These are phyloP conservation scores for Podarcis muralis DNA, from an alignment of 2,113 vertebrate species.

Conservation along the genomic window DNA sequence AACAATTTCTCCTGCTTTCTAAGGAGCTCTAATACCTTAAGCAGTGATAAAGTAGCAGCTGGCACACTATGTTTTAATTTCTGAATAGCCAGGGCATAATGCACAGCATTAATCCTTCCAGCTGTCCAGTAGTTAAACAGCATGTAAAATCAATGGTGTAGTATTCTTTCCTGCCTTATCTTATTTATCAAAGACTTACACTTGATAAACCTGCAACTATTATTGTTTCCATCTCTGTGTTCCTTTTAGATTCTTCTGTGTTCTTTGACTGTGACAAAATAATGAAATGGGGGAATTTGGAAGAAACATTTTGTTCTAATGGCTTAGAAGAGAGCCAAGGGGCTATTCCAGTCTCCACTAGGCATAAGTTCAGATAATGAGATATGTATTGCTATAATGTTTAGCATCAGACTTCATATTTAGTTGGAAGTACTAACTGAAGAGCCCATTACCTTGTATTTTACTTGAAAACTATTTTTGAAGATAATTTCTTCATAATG, in stretches of 20 bases:
- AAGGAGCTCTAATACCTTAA: constrained; percentile 73
- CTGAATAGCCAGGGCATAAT: constrained; percentile 63
- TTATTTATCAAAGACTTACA: constrained; percentile 60
- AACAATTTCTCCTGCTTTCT: constrained; percentile 64
- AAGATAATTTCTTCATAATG: neutral
- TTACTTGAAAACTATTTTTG: neutral
- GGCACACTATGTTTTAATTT: constrained; percentile 68
- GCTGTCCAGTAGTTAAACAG: constrained; percentile 73
- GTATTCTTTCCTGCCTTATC: constrained; percentile 59
- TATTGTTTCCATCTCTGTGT: constrained; percentile 31
- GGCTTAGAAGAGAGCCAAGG: neutral
- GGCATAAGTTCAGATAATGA: neutral
- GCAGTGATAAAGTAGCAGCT: constrained; percentile 72
- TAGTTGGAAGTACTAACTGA: neutral
- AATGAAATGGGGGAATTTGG: neutral
- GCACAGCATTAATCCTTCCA: constrained; percentile 70
- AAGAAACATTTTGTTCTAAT: neutral
- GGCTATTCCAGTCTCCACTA: neutral
- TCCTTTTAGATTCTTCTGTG: constrained; percentile 34
- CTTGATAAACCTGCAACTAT: constrained; percentile 47
- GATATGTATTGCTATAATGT: neutral
- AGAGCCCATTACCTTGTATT: neutral
- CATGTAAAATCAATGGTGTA: constrained; percentile 61
- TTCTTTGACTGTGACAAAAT: neutral
- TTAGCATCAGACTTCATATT: neutral